Percentiles rank a stretch among this genome's conserved stretches.
These are phyloP conservation scores for Latrodectus elegans DNA, from an alignment of 2,888 invertebrate genomes.

Conservation along the genomic window DNA sequence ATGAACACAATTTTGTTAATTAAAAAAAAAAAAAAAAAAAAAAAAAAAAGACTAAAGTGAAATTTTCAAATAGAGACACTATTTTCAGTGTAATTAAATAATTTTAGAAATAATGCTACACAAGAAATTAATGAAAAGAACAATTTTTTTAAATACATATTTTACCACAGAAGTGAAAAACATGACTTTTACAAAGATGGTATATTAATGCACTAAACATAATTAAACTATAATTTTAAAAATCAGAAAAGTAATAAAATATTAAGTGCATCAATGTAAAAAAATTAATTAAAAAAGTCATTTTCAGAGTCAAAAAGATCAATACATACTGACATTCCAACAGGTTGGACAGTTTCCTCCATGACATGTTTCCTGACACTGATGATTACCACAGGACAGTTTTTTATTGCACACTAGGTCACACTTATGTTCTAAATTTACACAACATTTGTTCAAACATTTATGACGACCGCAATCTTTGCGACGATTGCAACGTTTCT, in stretches of 20 bases:
- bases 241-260: neutral
- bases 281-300: neutral
- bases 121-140: no score
- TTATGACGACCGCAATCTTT: conserved; percentile 81
- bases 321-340: conserved; percentile 83
- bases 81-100: no score
- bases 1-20: no score
- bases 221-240: neutral
- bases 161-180: no score
- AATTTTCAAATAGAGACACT: no score
- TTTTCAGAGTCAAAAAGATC: neutral
- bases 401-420: conserved; percentile 82
- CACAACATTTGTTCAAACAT: conserved; percentile 92
- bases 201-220: no score
- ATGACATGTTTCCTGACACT: conserved; percentile 83
- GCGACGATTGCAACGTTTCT: conserved; percentile 89
- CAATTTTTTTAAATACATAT: no score
- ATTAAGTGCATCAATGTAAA: neutral
- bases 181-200: no score
- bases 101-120: no score
- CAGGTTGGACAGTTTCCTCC: conserved; percentile 82
- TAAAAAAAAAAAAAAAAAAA: no score
- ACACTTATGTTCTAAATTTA: conserved; percentile 89
- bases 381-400: conserved; percentile 84
- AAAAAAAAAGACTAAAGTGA: no score